These are phyloP conservation scores for Lacerta bilineata DNA, from an alignment of 2,797 vertebrate species.

Conservation along the genomic window DNA sequence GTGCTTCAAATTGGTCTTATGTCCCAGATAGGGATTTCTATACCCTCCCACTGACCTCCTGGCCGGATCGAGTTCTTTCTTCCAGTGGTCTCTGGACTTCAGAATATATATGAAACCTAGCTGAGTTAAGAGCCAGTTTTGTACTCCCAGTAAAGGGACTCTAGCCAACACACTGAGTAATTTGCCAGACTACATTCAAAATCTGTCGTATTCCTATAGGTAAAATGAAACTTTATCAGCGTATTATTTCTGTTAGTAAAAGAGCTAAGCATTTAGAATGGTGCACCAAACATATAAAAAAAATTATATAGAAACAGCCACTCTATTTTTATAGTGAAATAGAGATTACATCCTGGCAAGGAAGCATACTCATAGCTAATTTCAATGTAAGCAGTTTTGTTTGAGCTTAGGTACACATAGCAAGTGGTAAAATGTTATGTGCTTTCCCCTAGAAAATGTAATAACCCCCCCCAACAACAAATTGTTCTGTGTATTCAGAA, in stretches of 20 bases:
- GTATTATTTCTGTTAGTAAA: slow-evolving; percentile 10
- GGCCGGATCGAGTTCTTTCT: neutral
- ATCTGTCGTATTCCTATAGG: neutral
- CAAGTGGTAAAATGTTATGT: neutral
- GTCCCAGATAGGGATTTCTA: neutral
- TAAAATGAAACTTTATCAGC: slow-evolving; percentile 11
- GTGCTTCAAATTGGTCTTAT: neutral
- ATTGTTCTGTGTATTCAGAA: neutral
- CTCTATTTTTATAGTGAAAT: neutral
- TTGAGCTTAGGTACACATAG: neutral
- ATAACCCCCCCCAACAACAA: neutral
- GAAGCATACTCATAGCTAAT: neutral
- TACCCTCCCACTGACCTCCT: neutral
- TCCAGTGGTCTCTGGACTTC: neutral
- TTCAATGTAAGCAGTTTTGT: neutral
- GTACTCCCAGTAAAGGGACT: neutral
- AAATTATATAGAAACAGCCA: slow-evolving; percentile 8
- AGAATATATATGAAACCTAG: neutral
- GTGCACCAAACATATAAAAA: slow-evolving; percentile 10
- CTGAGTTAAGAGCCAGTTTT: neutral
- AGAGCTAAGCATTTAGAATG: neutral
- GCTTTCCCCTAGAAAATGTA: neutral
- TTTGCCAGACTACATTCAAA: slow-evolving; percentile 5
- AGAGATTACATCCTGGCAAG: neutral
- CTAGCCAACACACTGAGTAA: neutral